Base-by-base conservation (phyloP, 2,797 vertebrate species). In the Spea hammondii region DNA sequence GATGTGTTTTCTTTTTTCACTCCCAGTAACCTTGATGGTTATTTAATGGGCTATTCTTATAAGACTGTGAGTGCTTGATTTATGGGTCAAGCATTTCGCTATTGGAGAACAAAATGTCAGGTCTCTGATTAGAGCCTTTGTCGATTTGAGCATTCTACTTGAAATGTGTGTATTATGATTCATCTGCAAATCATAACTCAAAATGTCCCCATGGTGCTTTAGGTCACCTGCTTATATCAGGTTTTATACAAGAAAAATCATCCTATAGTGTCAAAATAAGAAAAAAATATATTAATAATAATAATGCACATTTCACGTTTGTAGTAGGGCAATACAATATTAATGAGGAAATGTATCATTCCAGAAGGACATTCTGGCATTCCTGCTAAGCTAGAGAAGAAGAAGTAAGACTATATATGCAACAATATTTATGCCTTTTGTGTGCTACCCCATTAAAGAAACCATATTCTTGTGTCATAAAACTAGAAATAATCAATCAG, bases 131-230 rank as follows among this genome's bases (percentile, higher is more conserved):
- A 91, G 90, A 87, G 88, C 76, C 82, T 87, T 85, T 82, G 83
- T 86, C 89, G 88, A 86, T 89, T 89, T 89, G 87, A 90, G 84
- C 82, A 87, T 91, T 86, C 90, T 76, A n/a, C 83, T 87, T 86
- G 86, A 89, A 91, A 88, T 85, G 83, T 86, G 85, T 89, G 85
- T 87, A 88, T 90, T 91, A 62, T 62, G 83, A 90, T 88, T 89
- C 89, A 88, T 84, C 84, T 87, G 82, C 79, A 85, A 86, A 87
- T 84, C 64, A 75, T 53, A 44, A 76, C 44, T 47, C 84, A 91
- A 11, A 32, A 85, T 86, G 79, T 81, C 85, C 86, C 59, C 83
- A 84, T 85, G 84, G 80, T 89, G 84, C 88, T 87, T 89, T 87
- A 83, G 84, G 82, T 85, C 86, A 84, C n/a, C 84, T 57, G 8